Percentiles rank a stretch among this genome's conserved stretches.
These are phyloP conservation scores for Itoplectis maculator DNA, from an alignment of 2,888 invertebrate genomes.

Conservation along the genomic window DNA sequence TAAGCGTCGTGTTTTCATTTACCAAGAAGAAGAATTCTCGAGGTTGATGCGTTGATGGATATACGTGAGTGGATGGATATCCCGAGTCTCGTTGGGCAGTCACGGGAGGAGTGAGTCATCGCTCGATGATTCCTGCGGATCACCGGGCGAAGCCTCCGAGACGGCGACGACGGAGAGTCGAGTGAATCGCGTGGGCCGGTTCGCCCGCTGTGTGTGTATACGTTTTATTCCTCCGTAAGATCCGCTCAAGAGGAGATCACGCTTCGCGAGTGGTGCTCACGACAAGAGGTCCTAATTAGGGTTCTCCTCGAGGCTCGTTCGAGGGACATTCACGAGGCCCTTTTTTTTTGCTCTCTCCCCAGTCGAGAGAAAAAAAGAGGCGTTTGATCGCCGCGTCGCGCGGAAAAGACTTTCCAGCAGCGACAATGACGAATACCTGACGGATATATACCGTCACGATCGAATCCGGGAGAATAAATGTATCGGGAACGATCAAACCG, in stretches of 20 bases:
- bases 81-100: slow-evolving; percentile 2
- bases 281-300: slow-evolving; percentile 69
- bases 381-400: neutral
- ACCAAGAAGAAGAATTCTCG: neutral
- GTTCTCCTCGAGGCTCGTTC: slow-evolving; percentile 40
- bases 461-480: slow-evolving; percentile 15
- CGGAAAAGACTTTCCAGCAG: neutral
- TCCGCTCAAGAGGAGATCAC: slow-evolving; percentile 33
- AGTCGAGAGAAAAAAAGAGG: too few species aligned
- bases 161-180: slow-evolving; percentile 20
- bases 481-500: neutral
- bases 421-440: slow-evolving; percentile 13
- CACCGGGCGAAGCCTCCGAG: slow-evolving; percentile 14
- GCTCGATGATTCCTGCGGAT: slow-evolving; percentile 33
- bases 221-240: slow-evolving; percentile 43
- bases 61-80: neutral
- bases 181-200: slow-evolving; percentile 51
- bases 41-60: neutral
- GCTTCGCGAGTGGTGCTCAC: slow-evolving; percentile 34
- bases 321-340: slow-evolving; percentile 38
- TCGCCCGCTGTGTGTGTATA: too few species aligned
- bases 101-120: slow-evolving; percentile 56
- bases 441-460: neutral
- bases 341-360: slow-evolving; percentile 15
- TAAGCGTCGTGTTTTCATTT: neutral